A percentile compares a stretch with the other conserved stretches of the same genome.
phyloP scores from a whole-genome alignment of 2,113 vertebrate genomes.

The Furnarius figulus region DNA sequence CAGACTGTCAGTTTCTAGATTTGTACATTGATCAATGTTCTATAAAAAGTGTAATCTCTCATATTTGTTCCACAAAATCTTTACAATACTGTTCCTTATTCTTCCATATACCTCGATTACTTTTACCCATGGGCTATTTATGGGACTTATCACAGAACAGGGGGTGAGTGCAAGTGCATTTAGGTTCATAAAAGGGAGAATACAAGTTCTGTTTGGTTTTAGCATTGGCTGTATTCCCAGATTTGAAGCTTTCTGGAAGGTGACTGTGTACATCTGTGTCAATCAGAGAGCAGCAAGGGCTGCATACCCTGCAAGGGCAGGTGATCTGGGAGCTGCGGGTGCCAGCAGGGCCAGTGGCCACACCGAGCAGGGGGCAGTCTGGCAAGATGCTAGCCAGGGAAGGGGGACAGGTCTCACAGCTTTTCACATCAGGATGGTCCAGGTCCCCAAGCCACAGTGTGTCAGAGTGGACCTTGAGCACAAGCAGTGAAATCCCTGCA shows the following conservation, averaged over 20 bases:
- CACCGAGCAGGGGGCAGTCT: not conserved
- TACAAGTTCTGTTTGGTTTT: not conserved
- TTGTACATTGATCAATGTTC: not conserved
- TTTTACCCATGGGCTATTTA: not conserved
- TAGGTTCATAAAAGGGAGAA: not conserved
- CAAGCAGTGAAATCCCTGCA: not conserved
- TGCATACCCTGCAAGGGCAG: not conserved
- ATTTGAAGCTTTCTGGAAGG: not conserved
- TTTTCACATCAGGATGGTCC: not conserved
- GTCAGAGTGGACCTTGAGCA: not conserved
- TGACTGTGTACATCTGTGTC: not conserved
- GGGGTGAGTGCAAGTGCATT: accelerated
- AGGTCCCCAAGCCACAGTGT: not conserved
- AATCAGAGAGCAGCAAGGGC: not conserved
- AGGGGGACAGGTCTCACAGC: not conserved
- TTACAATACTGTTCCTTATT: not conserved
- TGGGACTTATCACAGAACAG: not conserved
- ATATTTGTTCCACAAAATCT: not conserved
- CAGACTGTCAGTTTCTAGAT: not conserved
- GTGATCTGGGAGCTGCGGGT: accelerated
- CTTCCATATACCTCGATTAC: not conserved
- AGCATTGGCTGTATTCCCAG: not conserved
- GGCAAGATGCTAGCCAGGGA: not conserved
- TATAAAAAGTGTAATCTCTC: not conserved
- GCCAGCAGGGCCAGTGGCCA: not conserved